Base-by-base conservation (phyloP, 2,113 vertebrate species). In the Eolophus roseicapilla region DNA sequence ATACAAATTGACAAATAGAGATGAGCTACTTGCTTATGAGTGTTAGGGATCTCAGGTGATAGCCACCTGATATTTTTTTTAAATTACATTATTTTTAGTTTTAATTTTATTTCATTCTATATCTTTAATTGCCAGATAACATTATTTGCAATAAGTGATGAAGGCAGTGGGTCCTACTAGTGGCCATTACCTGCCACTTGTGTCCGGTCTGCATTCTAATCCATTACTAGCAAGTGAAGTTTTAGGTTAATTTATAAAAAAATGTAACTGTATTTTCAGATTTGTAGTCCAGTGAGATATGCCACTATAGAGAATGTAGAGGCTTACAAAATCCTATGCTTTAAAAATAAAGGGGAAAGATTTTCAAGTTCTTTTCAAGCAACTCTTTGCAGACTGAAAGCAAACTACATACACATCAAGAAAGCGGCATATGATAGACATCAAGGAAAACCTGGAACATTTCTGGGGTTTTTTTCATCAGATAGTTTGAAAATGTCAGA, bases 401-500 rank as follows among this genome's bases (percentile, higher is more conserved):
- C 5, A 64, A 86, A 44, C 18, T 62, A 44, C 14, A 11, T 23
- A 7, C 3, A 35, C 28, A 50, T 86, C 28, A 86, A 75, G 73
- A 78, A 93, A 93, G 28, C 1, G 2, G 21, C 0, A 0, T 86
- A 43, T 90, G 74, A 92, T 53, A 74, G 63, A 62, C 68, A 80
- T 70, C 5, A 92, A 83, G 67, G 75, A 86, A 92, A 79, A 50
- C 5, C 8, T 0, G 0, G 24, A 73, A 27, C 24, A 25, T 55
- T 60, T 63, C 1, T 83, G 8, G 46, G 19, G 35, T 76, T 41
- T 81, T 77, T 62, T 93, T 41, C 1, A 71, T 64, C 64, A 82
- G 33, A 52, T 63, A 50, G 14, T 44, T 93, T 90, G 73, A 94
- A 94, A 96, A 88, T 88, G 50, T 93, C 79, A 79, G 10, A 41